Evolutionary conservation across 2,888 invertebrate genomes (phyloP).

Genomic region (Nezara viridula): DNA sequence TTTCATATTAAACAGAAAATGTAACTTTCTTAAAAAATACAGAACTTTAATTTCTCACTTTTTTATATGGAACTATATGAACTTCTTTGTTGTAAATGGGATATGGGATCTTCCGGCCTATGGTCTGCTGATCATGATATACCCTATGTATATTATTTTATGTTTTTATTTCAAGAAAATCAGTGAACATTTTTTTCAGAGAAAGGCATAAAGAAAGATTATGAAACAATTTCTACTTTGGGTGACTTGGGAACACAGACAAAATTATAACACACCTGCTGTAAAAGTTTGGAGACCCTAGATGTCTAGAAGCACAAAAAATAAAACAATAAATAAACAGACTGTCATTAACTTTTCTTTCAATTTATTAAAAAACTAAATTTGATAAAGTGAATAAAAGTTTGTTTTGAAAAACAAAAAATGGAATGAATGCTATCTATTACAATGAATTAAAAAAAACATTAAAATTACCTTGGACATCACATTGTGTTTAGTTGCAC

Average conservation of each 20-base stretch:
- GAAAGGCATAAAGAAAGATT: not conserved
- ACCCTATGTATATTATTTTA: too few species aligned
- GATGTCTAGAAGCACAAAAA: constrained; percentile 56
- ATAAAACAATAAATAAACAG: constrained; percentile 48
- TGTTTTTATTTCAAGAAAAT: not conserved
- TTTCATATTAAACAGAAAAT: too few species aligned
- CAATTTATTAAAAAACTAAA: not conserved
- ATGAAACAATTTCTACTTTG: constrained; percentile 49
- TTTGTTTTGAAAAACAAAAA: constrained; percentile 39
- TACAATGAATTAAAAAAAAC: constrained; percentile 9
- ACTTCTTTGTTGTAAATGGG: too few species aligned
- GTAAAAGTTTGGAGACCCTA: constrained; percentile 61
- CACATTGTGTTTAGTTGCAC: constrained; percentile 48
- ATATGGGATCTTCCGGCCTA: too few species aligned
- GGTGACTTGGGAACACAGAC: constrained; percentile 57
- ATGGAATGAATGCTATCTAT: constrained; percentile 45
- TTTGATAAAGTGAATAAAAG: constrained; percentile 35
- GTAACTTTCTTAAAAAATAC: too few species aligned
- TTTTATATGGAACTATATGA: too few species aligned
- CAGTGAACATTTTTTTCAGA: constrained; percentile 37
- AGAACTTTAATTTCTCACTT: too few species aligned
- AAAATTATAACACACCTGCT: constrained; percentile 60
- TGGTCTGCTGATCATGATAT: too few species aligned
- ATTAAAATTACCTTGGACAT: constrained; percentile 30
- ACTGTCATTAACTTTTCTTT: constrained; percentile 36